Conservation (phyloP, 1,140 invertebrate species). For the Aphelinus atriplicis region DNA sequence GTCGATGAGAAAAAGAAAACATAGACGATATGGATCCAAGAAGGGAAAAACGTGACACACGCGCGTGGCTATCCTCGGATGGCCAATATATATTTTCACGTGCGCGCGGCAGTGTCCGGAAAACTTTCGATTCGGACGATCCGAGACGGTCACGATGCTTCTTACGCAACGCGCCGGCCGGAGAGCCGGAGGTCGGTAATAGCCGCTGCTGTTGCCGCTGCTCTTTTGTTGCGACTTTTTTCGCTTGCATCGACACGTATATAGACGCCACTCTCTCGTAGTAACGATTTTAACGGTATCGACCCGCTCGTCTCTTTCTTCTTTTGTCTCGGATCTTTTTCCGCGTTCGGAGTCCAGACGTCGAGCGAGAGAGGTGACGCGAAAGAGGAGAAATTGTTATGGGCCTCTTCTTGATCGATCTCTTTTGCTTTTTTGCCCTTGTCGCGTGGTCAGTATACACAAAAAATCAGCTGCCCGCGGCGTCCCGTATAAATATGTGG, state of each 20-base stretch:
- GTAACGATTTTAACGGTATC: constrained; percentile 29
- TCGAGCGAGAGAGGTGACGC: background rate
- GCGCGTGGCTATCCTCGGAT: no score
- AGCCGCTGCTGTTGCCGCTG: background rate
- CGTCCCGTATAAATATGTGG: no score
- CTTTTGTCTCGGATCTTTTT: background rate
- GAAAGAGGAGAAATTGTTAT: background rate
- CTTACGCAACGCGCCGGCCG: constrained; percentile 8
- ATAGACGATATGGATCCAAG: no score
- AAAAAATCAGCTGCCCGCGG: no score
- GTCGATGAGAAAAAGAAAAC: no score
- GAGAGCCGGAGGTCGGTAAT: background rate
- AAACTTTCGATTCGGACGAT: constrained; percentile 10
- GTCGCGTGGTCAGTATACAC: no score
- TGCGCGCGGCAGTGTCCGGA: background rate
- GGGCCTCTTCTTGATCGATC: no score
- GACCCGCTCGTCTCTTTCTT: background rate
- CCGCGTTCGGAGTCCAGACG: background rate
- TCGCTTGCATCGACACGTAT: no score
- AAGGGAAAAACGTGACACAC: no score
- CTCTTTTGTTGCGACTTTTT: background rate
- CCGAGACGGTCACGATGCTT: background rate
- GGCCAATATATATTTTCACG: background rate
- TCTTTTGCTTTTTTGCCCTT: no score
- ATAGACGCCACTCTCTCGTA: no score